Evolutionary conservation across 2,797 vertebrate species (phyloP).

Genomic region (Sebastes miniatus): DNA sequence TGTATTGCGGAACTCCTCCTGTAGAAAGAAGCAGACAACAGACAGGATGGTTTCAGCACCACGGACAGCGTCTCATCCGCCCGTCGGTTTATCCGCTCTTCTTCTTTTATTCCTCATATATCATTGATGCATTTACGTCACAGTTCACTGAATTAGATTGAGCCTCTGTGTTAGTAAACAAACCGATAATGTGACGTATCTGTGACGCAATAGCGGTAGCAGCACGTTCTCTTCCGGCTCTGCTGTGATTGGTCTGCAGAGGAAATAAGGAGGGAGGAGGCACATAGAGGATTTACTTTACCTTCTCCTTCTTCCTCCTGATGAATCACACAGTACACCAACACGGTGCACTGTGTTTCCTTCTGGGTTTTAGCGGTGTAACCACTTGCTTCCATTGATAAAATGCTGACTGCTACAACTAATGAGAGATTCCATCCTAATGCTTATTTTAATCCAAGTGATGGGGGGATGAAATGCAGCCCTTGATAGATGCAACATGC

Average conservation of each 20-base stretch:
- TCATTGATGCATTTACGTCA: background rate
- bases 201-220: background rate
- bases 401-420: background rate
- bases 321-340: background rate
- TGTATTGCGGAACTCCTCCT: background rate
- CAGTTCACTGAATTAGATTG: background rate
- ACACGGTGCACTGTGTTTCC: background rate
- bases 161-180: background rate
- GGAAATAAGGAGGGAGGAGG: background rate
- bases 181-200: background rate
- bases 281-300: too few relatives aligned
- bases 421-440: background rate
- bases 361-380: background rate
- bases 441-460: background rate
- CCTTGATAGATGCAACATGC: background rate
- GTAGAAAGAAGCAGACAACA: background rate
- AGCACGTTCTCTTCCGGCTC: background rate
- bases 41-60: conserved; percentile 60
- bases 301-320: background rate
- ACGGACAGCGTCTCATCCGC: conserved; percentile 52
- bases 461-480: background rate
- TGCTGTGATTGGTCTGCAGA: background rate
- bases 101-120: accelerated
- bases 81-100: background rate
- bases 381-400: background rate